Percentiles rank a stretch among this genome's conserved stretches.
These are phyloP conservation scores for Varroa destructor DNA, from an alignment of 1,140 invertebrate genomes.

Conservation along the genomic window DNA sequence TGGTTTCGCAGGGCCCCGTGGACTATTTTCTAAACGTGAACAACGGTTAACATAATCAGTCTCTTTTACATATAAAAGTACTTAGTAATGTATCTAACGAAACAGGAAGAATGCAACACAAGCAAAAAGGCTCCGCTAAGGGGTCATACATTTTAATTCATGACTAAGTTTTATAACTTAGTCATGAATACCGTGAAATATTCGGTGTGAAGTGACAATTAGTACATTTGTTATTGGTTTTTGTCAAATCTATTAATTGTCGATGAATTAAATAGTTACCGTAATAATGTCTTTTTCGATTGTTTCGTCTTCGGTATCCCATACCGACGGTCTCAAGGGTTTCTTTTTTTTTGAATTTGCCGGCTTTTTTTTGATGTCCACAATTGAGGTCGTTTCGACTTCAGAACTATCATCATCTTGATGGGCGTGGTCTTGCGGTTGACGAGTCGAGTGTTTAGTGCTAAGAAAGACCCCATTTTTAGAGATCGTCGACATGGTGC, in stretches of 20 bases:
- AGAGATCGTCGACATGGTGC: too few species aligned
- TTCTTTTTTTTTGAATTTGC: neutral
- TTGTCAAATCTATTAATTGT: too few species aligned
- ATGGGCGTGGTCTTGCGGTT: neutral
- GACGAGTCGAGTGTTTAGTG: neutral
- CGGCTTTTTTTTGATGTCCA: slow-evolving; percentile 21
- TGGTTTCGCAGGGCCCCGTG: slow-evolving; percentile 13
- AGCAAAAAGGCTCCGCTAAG: too few species aligned
- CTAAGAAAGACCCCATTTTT: neutral
- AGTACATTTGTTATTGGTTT: too few species aligned
- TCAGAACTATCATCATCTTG: neutral
- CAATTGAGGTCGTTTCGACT: neutral
- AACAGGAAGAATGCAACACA: too few species aligned
- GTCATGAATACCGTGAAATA: too few species aligned
- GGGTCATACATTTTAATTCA: too few species aligned
- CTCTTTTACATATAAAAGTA: too few species aligned
- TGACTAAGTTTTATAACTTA: too few species aligned
- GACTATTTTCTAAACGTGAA: neutral
- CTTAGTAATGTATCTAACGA: too few species aligned
- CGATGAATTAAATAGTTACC: neutral
- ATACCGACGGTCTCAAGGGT: neutral
- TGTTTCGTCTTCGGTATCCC: neutral
- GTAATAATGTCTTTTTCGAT: slow-evolving; percentile 18
- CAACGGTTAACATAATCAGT: neutral
- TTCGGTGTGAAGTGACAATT: too few species aligned